Percentiles rank a stretch among this genome's conserved stretches.
These are phyloP conservation scores for Salvelinus sp. DNA, from an alignment of 2,113 vertebrate species.

Conservation along the genomic window DNA sequence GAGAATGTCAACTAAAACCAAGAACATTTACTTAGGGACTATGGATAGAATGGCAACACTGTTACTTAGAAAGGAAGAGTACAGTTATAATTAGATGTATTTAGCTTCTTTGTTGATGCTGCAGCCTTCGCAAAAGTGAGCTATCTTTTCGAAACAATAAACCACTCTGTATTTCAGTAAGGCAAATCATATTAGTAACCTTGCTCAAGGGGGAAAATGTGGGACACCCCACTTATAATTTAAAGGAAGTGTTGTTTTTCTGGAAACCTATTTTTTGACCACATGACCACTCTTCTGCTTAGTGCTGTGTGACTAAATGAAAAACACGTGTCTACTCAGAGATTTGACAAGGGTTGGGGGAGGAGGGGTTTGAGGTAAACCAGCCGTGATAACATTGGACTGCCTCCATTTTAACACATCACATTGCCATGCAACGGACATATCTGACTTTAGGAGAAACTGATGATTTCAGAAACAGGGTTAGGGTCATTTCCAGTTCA, in stretches of 20 bases:
- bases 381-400: neutral
- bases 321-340: neutral
- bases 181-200: conserved; percentile 19
- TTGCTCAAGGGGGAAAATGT: neutral
- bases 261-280: conserved; percentile 15
- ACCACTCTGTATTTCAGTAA: conserved; percentile 11
- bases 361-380: neutral
- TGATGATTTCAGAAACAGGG: neutral
- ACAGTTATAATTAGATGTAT: neutral
- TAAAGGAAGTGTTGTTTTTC: conserved; percentile 6
- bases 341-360: neutral
- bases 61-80: neutral
- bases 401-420: neutral
- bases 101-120: neutral
- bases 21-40: neutral
- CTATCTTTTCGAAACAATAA: neutral
- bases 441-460: neutral
- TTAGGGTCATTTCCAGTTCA: neutral
- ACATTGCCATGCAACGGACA: neutral
- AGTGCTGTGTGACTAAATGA: too few species aligned
- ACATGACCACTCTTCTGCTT: conserved; percentile 41
- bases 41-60: neutral
- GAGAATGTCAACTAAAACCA: neutral
- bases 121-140: neutral
- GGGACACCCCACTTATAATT: neutral